Base-by-base conservation (phyloP, 37 sponge, comb jelly and placozoan species). In the Amphimedon queenslandica region DNA sequence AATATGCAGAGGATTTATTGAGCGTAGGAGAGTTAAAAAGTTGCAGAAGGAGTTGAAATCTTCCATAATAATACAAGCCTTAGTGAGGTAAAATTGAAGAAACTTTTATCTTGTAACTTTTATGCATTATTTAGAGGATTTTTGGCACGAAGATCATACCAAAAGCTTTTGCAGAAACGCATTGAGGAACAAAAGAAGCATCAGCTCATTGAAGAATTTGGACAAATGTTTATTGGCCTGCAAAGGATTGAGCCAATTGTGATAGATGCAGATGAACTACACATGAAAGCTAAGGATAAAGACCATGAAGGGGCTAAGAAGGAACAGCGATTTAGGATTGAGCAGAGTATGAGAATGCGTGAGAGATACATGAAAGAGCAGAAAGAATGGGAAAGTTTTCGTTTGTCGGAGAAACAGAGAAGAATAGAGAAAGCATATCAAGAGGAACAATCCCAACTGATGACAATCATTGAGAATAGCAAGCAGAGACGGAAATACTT, bases 331-430 rank as follows among this genome's bases (percentile, higher is more conserved):
- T 24, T 42, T n/a, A 74, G 86, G 25, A 58, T 90, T 0, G 90
- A 90, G 38, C 57, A 35, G 0, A 77, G 74, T 30, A 55, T 90
- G 75, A 64, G 84, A 39, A 80, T 90, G 78, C 72, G 86, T 37
- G 73, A 71, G 1, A 43, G 77, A 31, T 81, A 74, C 65, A 16
- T 63, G 31, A 63, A 70, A 58, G 57, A 63, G 36, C 82, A 85
- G 47, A 42, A 41, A 8, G 10, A 53, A 4, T 90, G 90, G 90
- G 38, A 69, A 8, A 70, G 37, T 20, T 90, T 90, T 58, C 51
- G 82, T 21, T 72, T 60, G 42, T 68, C 75, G 27, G 88, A 88
- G 42, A 66, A 61, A 67, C 78, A 88, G 34, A 73, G 88, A 24
- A 72, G 90, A 41, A 40, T 81, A 0, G 79, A 85, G 37, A 90